Base-by-base conservation (phyloP, 2,797 vertebrate species). In the Falco novaeseelandiae region DNA sequence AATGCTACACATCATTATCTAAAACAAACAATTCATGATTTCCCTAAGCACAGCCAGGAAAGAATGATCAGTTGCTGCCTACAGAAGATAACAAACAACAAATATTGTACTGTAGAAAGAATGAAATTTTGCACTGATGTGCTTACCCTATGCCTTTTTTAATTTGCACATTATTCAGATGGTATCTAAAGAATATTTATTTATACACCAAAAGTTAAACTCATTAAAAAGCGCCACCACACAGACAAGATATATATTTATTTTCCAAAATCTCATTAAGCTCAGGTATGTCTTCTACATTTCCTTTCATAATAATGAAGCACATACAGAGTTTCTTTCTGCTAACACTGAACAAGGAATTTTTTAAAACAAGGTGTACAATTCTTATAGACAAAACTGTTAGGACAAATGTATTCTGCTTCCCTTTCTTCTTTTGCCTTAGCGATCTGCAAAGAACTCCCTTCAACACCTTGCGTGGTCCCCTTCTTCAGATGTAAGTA, bases 11-110 rank as follows among this genome's bases (percentile, higher is more conserved):
- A 96, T 95, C 91, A 95, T 96, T 94, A 96, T 93, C 86, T 96
- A 94, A 97, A 97, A 94, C 84, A 96, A 97, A 96, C 78, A 93
- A 78, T 94, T 87, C 89, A 91, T 90, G 85, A 96, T 96, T 97
- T 97, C 92, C 92, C 81, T 70, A 79, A 89, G 81, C 89, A 78
- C 95, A 93, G 96, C 81, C 87, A 95, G 82, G 87, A 96, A 97
- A 95, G 95, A 96, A 96, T 93, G 76, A 96, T 94, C 92, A 92
- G 83, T 96, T 96, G 81, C 92, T 88, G 51, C 94, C 90, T 84
- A 79, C 81, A 81, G 87, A 93, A 91, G 90, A 95, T 93, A 97
- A 94, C 82, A 96, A 94, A 88, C 93, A 96, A 87, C 84, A 96
- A 96, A 96, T 92, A 93, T 72, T 88, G 78, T 73, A 86, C 73